A percentile compares a stretch with the other conserved stretches of the same genome.
phyloP scores from a whole-genome alignment of 2,797 vertebrate species.

The Leptodactylus fallax region DNA sequence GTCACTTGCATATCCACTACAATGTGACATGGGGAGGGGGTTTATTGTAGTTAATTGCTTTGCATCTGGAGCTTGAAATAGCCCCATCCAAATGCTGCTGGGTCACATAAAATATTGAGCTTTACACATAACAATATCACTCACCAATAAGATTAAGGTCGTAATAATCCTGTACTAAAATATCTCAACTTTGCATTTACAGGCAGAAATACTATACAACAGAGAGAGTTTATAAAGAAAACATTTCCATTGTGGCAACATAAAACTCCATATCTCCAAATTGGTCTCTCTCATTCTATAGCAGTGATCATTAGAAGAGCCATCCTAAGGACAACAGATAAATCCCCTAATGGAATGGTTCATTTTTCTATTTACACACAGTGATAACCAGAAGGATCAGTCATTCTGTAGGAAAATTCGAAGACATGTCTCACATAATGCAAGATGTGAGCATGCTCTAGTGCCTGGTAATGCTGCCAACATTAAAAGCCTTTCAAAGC shows the following conservation, averaged over 20 bases:
- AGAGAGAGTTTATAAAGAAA: background rate
- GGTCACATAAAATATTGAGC: no score
- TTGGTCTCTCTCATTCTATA: background rate
- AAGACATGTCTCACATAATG: background rate
- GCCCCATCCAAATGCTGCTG: no score
- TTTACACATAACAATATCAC: background rate
- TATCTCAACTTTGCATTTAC: background rate
- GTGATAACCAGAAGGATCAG: background rate
- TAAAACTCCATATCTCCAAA: background rate
- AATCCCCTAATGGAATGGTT: background rate
- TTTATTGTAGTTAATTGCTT: no score
- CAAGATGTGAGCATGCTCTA: background rate
- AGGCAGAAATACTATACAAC: background rate
- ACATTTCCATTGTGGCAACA: background rate
- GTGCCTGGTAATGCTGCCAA: background rate
- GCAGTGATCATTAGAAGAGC: background rate
- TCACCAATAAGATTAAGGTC: background rate
- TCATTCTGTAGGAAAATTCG: background rate
- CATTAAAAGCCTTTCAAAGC: constrained; percentile 23
- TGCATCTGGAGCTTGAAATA: no score
- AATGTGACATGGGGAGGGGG: no score
- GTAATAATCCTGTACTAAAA: background rate
- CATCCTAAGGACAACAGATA: background rate
- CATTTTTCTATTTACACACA: background rate
- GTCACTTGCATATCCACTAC: no score